Evolutionary conservation across 2,888 invertebrate genomes (phyloP).

Genomic region (Bombylius discolor): DNA sequence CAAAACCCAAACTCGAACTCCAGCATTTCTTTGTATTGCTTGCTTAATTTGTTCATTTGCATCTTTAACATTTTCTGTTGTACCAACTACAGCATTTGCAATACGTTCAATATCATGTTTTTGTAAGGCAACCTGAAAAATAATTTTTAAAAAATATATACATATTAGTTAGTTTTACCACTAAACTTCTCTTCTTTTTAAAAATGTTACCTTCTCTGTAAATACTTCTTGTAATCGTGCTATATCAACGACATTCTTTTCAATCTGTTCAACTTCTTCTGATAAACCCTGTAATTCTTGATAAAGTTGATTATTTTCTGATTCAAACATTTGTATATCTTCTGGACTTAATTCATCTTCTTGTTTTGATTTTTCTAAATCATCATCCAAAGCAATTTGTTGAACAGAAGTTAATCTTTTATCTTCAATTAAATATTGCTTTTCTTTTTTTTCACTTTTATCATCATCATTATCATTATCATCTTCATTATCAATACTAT

Average conservation of each 20-base stretch:
- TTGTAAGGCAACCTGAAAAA: conserved; percentile 64
- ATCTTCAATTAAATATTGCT: conserved; percentile 10
- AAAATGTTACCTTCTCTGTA: conserved; percentile 63
- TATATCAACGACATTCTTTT: conserved; percentile 88
- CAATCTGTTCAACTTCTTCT: conserved; percentile 82
- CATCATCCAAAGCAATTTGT: conserved; percentile 25
- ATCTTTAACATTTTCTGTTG: conserved; percentile 90
- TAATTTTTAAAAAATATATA: conserved; percentile 4
- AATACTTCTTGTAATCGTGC: conserved; percentile 91
- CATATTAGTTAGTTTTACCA: too few relatives aligned
- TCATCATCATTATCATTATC: conserved; percentile 13
- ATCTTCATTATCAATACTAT: conserved; percentile 19
- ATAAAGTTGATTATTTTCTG: conserved; percentile 76
- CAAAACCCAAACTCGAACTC: conserved; percentile 83
- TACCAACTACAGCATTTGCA: conserved; percentile 73
- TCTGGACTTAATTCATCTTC: conserved; percentile 59
- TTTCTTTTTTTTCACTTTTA: conserved; percentile 3
- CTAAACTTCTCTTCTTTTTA: not conserved
- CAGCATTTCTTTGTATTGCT: conserved; percentile 94
- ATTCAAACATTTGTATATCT: conserved; percentile 85
- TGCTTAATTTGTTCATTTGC: conserved; percentile 95
- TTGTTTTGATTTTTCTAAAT: conserved; percentile 13
- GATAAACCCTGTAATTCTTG: conserved; percentile 78
- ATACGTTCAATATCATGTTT: conserved; percentile 88
- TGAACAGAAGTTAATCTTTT: conserved; percentile 15